phyloP scores from a whole-genome alignment of 2,797 vertebrate genomes.

The Parambassis ranga region DNA sequence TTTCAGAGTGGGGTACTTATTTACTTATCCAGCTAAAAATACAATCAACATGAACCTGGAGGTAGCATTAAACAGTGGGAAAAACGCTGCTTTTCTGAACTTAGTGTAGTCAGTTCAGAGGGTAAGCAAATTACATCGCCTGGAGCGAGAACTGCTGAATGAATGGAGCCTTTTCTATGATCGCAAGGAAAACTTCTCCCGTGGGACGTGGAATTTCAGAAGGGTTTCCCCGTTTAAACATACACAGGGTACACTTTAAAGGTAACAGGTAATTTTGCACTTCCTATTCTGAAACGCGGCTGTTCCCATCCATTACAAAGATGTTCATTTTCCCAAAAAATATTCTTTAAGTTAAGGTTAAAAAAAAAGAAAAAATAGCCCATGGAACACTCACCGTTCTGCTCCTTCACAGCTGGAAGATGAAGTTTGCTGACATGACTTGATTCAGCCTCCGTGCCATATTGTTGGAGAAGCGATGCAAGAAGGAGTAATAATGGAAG shows the following conservation, averaged over 20 bases:
- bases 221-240: constrained; percentile 84
- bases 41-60: constrained; percentile 3
- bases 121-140: constrained; percentile 89
- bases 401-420: constrained; percentile 88
- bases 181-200: constrained; percentile 80
- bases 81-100: constrained; percentile 65
- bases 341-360: too few relatives aligned
- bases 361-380: constrained; percentile 9
- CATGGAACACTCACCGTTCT: constrained; percentile 85
- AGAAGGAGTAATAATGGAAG: constrained; percentile 90
- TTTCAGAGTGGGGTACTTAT: constrained; percentile 8
- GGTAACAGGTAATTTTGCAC: constrained; percentile 87
- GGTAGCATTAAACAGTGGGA: constrained; percentile 21
- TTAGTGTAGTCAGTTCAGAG: constrained; percentile 85
- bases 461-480: constrained; percentile 89
- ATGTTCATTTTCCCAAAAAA: constrained; percentile 53
- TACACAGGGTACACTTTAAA: constrained; percentile 91
- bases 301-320: constrained; percentile 80
- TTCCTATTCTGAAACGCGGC: constrained; percentile 88
- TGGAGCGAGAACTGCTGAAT: constrained; percentile 81
- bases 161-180: constrained; percentile 90
- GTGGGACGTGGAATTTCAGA: constrained; percentile 84
- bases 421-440: constrained; percentile 90
- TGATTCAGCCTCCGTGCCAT: constrained; percentile 87
- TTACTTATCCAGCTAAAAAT: not conserved